phyloP scores from a whole-genome alignment of 1,140 invertebrate genomes.

The Monomorium pharaonis region DNA sequence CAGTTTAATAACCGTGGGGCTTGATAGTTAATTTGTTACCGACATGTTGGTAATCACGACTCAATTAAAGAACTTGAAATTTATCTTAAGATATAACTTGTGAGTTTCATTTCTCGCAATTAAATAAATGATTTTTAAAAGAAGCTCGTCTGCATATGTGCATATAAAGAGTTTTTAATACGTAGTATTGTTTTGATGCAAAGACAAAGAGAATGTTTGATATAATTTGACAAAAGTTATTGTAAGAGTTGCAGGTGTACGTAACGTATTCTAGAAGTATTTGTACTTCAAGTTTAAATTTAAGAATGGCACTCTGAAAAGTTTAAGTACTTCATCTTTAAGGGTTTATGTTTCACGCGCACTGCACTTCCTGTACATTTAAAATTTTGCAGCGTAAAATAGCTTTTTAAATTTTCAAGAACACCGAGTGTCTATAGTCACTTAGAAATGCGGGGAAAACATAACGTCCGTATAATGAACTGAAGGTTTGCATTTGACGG shows the following conservation, averaged over 20 bases:
- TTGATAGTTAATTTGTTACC: neutral
- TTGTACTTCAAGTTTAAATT: slow-evolving; percentile 17
- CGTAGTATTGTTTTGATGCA: neutral
- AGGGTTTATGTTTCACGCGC: neutral
- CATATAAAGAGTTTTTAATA: no score
- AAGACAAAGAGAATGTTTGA: neutral
- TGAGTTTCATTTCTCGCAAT: neutral
- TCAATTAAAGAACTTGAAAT: neutral
- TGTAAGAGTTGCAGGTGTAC: neutral
- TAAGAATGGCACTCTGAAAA: neutral
- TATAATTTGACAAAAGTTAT: neutral
- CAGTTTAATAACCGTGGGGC: neutral
- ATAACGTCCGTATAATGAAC: neutral
- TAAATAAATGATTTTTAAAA: neutral
- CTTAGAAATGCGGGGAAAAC: neutral
- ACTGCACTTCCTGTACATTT: slow-evolving; percentile 3
- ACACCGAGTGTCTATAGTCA: neutral
- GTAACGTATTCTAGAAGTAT: neutral
- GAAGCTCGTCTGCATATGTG: neutral
- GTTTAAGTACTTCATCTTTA: neutral
- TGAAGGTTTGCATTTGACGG: neutral
- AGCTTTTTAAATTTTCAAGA: slow-evolving; percentile 21
- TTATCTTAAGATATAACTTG: neutral
- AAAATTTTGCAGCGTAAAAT: neutral
- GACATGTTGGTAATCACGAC: neutral